These are phyloP conservation scores for Orius insidiosus DNA, from an alignment of 1,140 invertebrate genomes.

Conservation along the genomic window DNA sequence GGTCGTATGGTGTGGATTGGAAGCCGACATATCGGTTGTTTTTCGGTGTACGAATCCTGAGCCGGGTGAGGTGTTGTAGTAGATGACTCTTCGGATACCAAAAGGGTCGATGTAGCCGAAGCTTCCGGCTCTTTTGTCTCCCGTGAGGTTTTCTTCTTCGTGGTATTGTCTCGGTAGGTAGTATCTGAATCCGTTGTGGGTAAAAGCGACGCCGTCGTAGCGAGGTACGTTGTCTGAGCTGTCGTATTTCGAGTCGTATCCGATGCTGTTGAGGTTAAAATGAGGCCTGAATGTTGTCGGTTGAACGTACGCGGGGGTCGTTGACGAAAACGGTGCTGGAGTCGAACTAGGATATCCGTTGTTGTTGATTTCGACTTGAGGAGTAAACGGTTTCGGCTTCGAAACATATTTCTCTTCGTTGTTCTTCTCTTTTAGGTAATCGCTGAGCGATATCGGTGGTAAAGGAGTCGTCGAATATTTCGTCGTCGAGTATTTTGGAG, in stretches of 20 bases:
- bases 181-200: conserved; percentile 60
- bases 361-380: conserved; percentile 9
- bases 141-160: conserved; percentile 38
- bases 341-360: conserved; percentile 12
- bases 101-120: conserved; percentile 79
- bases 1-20: conserved; percentile 59
- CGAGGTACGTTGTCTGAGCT: conserved; percentile 25
- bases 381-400: conserved; percentile 2
- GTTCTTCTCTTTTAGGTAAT: conserved; percentile 16
- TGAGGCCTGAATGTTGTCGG: conserved; percentile 22
- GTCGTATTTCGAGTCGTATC: conserved; percentile 9
- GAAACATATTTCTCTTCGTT: neutral
- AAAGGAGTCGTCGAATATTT: conserved; percentile 1
- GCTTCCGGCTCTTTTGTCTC: conserved; percentile 45
- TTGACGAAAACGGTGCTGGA: conserved; percentile 1
- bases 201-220: conserved; percentile 54
- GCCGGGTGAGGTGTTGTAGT: conserved; percentile 59
- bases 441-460: conserved; percentile 15
- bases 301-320: conserved; percentile 26
- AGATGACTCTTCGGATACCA: conserved; percentile 66
- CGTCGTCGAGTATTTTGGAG: conserved; percentile 2
- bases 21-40: conserved; percentile 74
- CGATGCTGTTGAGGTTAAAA: conserved; percentile 19
- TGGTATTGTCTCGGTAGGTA: conserved; percentile 69
- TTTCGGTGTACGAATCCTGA: conserved; percentile 56